A percentile compares a stretch with the other conserved stretches of the same genome.
Conservation (phyloP, 2,888 invertebrate genomes). For the Oscheius myriophilus region DNA sequence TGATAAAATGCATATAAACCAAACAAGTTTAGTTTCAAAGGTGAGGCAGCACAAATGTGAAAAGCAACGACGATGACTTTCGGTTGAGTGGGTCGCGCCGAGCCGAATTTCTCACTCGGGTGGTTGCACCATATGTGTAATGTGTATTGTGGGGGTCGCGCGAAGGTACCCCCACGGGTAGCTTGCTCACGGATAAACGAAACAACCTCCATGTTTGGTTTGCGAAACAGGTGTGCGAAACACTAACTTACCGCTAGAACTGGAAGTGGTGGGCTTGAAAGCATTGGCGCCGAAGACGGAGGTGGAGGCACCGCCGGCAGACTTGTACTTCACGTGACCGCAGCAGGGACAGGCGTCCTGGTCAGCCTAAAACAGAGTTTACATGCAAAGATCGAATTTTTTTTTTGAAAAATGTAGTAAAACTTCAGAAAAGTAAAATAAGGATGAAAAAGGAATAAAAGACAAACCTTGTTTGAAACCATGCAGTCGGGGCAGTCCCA, state of each 20-base stretch:
- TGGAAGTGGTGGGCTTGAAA: conserved; percentile 12
- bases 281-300: conserved; percentile 14
- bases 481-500: conserved; percentile 22
- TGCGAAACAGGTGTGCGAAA: too few relatives aligned
- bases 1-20: neutral
- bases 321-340: conserved; percentile 4
- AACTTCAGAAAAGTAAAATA: too few relatives aligned
- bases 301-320: neutral
- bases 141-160: too few relatives aligned
- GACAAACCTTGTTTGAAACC: conserved; percentile 17
- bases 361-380: neutral
- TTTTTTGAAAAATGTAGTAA: too few relatives aligned
- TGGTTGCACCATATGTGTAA: too few relatives aligned
- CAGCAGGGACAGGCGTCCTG: conserved; percentile 11
- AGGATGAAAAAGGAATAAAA: too few relatives aligned
- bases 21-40: neutral
- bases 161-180: too few relatives aligned
- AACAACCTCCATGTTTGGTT: too few relatives aligned
- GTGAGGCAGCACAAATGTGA: neutral
- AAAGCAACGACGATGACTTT: too few relatives aligned
- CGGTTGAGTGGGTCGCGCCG: too few relatives aligned
- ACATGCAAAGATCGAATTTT: neutral
- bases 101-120: too few relatives aligned
- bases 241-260: neutral
- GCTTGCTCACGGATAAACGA: too few relatives aligned